Percentiles rank a stretch among this genome's conserved stretches.
Evolutionary conservation across 1,140 invertebrate genomes (phyloP).

Genomic region (Drosophila asahinai): DNA sequence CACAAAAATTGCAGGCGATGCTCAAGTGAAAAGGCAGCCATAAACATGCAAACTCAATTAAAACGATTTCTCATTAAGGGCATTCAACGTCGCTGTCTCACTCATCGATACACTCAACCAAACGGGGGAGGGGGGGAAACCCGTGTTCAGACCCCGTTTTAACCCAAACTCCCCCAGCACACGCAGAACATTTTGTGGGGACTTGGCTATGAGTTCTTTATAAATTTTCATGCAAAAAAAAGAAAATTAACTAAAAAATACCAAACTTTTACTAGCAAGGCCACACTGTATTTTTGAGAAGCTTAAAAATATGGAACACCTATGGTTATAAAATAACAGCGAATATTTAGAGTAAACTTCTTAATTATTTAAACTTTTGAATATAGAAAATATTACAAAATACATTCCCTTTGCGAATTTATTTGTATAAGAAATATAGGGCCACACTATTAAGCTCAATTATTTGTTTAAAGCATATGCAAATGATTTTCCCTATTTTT

Average conservation of each 20-base stretch:
- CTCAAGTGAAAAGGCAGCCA: constrained; percentile 75
- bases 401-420: neutral
- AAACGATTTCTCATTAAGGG: constrained; percentile 84
- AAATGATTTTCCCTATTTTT: neutral
- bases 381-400: too few species aligned
- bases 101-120: constrained; percentile 71
- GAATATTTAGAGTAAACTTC: too few species aligned
- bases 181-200: neutral
- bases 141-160: constrained; percentile 10
- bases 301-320: too few species aligned
- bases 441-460: too few species aligned
- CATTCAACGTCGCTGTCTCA: constrained; percentile 68
- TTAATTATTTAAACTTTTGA: too few species aligned
- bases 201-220: neutral
- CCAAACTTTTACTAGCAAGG: neutral
- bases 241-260: neutral
- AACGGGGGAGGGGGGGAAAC: neutral
- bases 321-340: too few species aligned
- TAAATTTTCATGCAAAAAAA: too few species aligned
- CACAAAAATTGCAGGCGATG: constrained; percentile 44
- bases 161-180: neutral
- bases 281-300: neutral
- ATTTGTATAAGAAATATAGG: neutral
- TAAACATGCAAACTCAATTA: constrained; percentile 85
- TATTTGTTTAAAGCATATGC: too few species aligned